Evolutionary conservation across 2,113 vertebrate species (phyloP).

Genomic region (Tautogolabrus adspersus): DNA sequence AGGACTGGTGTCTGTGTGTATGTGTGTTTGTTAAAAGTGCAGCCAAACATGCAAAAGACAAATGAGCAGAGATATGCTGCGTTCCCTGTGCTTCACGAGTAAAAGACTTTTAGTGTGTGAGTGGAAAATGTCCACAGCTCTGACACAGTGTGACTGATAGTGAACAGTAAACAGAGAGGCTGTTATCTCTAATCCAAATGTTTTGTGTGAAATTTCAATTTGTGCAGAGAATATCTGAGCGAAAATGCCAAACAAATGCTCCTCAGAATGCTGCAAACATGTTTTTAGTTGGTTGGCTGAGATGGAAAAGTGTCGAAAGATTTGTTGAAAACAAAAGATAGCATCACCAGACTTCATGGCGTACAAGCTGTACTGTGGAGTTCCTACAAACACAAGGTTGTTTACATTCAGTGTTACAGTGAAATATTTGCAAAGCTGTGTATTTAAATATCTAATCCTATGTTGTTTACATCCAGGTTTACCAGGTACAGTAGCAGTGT

Average conservation of each 20-base stretch:
- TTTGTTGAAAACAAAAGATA: too few species aligned
- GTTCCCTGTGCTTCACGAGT: neutral
- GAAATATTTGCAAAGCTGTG: too few species aligned
- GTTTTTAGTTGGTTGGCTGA: neutral
- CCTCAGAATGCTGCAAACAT: neutral
- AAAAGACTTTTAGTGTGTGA: neutral
- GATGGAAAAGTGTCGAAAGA: neutral
- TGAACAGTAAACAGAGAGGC: constrained; percentile 6
- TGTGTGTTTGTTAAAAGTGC: neutral
- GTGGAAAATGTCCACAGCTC: neutral
- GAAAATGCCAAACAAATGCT: neutral
- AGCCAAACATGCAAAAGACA: neutral
- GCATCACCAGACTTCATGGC: too few species aligned
- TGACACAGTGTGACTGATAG: neutral
- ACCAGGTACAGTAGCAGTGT: too few species aligned
- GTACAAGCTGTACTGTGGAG: too few species aligned
- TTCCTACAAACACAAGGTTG: too few species aligned
- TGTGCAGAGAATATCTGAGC: neutral
- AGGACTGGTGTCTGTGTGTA: neutral
- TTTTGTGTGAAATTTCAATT: neutral
- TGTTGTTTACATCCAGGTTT: neutral
- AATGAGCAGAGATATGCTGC: neutral
- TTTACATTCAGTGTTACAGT: too few species aligned
- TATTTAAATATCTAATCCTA: too few species aligned
- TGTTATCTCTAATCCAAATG: neutral